Percentiles rank a stretch among this genome's conserved stretches.
Evolutionary conservation across 2,888 invertebrate genomes (phyloP).

Genomic region (Dolomedes plantarius): DNA sequence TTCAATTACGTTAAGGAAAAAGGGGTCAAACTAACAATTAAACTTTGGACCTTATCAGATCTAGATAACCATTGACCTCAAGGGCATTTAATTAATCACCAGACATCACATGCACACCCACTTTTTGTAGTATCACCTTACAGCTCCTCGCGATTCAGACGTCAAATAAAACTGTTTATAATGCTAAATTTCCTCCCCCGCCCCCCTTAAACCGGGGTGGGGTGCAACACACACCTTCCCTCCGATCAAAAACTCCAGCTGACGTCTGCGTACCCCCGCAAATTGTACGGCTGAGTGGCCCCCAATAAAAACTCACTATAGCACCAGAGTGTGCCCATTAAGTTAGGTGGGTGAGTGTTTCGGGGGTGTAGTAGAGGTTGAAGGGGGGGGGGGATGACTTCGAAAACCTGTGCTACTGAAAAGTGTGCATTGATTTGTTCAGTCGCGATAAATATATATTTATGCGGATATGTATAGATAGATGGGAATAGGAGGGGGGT

Average conservation of each 20-base stretch:
- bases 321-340: conserved; percentile 13
- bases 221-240: neutral
- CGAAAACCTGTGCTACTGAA: neutral
- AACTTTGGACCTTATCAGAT: too few species aligned
- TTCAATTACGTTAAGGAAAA: too few species aligned
- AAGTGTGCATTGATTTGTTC: conserved; percentile 33
- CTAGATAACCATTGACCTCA: too few species aligned
- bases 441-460: conserved; percentile 39
- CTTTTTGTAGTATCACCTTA: neutral
- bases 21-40: too few species aligned
- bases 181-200: neutral
- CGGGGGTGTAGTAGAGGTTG: too few species aligned
- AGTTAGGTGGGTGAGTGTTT: neutral
- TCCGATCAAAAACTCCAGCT: conserved; percentile 16
- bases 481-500: neutral
- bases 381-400: neutral
- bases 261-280: conserved; percentile 13
- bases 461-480: conserved; percentile 15
- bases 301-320: conserved; percentile 14
- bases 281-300: conserved; percentile 11
- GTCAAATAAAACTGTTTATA: conserved; percentile 16
- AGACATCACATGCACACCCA: neutral
- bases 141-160: neutral
- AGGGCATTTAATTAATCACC: neutral
- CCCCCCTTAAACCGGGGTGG: neutral